Evolutionary conservation across 2,797 vertebrate species (phyloP).

Genomic region (Gadopsis marmoratus): DNA sequence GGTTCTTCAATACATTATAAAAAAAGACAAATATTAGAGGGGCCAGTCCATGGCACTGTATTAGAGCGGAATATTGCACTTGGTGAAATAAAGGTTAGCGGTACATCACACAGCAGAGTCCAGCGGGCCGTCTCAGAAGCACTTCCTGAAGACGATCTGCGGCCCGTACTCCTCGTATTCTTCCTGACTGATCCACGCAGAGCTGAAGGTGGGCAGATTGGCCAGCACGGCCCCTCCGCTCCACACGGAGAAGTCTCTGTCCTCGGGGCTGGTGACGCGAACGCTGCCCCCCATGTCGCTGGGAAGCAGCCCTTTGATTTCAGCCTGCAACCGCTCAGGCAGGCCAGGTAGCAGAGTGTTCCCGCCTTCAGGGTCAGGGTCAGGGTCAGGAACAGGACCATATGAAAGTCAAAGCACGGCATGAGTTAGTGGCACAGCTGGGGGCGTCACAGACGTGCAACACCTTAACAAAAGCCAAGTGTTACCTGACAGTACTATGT

Average conservation of each 20-base stretch:
- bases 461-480: background rate
- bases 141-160: slow-evolving; percentile 85
- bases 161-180: slow-evolving; percentile 85
- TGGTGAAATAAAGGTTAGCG: background rate
- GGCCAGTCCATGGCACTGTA: slow-evolving; percentile 27
- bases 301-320: slow-evolving; percentile 71
- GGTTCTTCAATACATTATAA: background rate
- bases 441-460: background rate
- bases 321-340: slow-evolving; percentile 79
- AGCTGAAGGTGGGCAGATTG: slow-evolving; percentile 64
- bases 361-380: slow-evolving; percentile 73
- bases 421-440: background rate
- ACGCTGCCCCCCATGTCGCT: slow-evolving; percentile 55
- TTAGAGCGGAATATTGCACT: slow-evolving; percentile 52
- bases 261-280: slow-evolving; percentile 71
- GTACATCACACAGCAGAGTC: slow-evolving; percentile 3
- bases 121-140: slow-evolving; percentile 76
- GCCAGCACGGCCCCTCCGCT: slow-evolving; percentile 82
- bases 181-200: slow-evolving; percentile 82
- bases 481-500: slow-evolving; percentile 85
- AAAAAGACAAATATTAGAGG: background rate
- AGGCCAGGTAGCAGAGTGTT: slow-evolving; percentile 83
- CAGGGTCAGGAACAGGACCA: background rate
- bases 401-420: background rate
- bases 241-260: slow-evolving; percentile 85